These are phyloP conservation scores for Ptiloglossa arizonensis DNA, from an alignment of 1,140 invertebrate genomes.

Conservation along the genomic window DNA sequence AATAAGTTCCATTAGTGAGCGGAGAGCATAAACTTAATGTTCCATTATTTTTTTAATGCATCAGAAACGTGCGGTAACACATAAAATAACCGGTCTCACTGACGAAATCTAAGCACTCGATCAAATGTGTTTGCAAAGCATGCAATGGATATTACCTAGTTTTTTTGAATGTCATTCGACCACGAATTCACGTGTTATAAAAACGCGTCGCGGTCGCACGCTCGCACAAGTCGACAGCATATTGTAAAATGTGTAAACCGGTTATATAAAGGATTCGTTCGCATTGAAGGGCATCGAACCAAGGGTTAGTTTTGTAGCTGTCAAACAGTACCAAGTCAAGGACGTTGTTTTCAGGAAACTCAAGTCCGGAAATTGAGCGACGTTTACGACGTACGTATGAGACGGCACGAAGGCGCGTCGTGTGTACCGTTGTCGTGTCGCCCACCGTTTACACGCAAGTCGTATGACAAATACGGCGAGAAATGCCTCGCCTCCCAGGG, in stretches of 20 bases:
- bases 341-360: conserved; percentile 27
- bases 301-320: conserved; percentile 63
- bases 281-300: conserved; percentile 45
- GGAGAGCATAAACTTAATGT: conserved; percentile 36
- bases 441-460: conserved; percentile 62
- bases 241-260: conserved; percentile 54
- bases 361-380: conserved; percentile 1
- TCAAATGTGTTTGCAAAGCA: conserved; percentile 28
- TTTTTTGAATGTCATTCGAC: conserved; percentile 44
- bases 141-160: conserved; percentile 49
- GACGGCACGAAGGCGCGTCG: conserved; percentile 27
- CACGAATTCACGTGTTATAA: conserved; percentile 52
- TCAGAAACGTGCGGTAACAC: conserved; percentile 17
- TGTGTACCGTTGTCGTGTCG: conserved; percentile 46
- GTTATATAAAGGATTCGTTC: conserved; percentile 58
- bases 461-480: conserved; percentile 65
- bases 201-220: conserved; percentile 43
- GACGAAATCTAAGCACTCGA: conserved; percentile 30
- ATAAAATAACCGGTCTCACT: conserved; percentile 49
- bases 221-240: conserved; percentile 36
- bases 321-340: conserved; percentile 58
- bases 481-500: conserved; percentile 65
- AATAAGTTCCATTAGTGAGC: not conserved
- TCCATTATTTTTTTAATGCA: not conserved
- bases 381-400: conserved; percentile 29